A percentile compares a stretch with the other conserved stretches of the same genome.
Evolutionary conservation across 1,140 invertebrate genomes (phyloP).

Genomic region (Papilio glaucus): DNA sequence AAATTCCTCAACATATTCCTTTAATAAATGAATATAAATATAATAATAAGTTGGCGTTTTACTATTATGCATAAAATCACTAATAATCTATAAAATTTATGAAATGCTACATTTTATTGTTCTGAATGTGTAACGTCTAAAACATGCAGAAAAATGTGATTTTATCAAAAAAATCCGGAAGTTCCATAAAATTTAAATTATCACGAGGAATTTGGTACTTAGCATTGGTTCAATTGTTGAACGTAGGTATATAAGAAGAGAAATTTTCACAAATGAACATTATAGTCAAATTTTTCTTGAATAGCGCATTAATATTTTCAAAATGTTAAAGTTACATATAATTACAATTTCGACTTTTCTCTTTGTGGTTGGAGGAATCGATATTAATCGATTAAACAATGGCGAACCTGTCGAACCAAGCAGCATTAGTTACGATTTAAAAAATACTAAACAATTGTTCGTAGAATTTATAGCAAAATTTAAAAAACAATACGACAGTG

Average conservation of each 20-base stretch:
- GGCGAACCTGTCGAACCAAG: background rate
- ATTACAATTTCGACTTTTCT: background rate
- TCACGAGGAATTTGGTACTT: background rate
- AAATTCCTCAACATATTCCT: too few relatives aligned
- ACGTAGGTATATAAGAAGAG: background rate
- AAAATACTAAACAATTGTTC: background rate
- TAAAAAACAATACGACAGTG: background rate
- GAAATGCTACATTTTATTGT: background rate
- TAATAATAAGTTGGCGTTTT: too few relatives aligned
- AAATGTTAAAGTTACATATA: slow-evolving; percentile 1
- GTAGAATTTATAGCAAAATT: background rate
- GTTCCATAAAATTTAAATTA: background rate
- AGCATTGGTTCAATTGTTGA: background rate
- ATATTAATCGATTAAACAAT: background rate
- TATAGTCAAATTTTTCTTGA: background rate
- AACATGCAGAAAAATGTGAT: background rate
- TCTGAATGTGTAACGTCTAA: background rate
- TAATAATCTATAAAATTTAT: background rate
- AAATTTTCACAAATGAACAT: background rate
- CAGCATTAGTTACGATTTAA: background rate
- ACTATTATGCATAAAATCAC: too few relatives aligned
- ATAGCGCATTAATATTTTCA: background rate
- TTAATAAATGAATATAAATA: too few relatives aligned
- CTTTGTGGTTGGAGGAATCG: background rate
- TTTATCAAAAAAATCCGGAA: background rate